Conservation (phyloP, 1,140 invertebrate species). For the Pantala flavescens region DNA sequence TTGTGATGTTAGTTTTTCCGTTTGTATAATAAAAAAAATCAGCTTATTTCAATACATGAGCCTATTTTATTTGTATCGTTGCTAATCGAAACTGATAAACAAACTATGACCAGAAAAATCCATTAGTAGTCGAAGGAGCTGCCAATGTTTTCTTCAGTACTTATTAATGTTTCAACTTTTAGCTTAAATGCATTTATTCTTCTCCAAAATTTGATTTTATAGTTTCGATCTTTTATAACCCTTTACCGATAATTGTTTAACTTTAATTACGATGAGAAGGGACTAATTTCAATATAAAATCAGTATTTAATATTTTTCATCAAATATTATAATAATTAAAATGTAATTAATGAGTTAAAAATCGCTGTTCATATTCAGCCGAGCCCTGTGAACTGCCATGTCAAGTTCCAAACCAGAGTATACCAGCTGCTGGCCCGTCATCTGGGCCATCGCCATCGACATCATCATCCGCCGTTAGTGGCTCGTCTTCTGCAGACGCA, state of each 20-base stretch:
- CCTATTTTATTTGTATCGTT: background rate
- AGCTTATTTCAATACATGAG: background rate
- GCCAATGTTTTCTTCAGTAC: background rate
- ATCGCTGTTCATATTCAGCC: slow-evolving; percentile 36
- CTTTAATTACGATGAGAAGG: no score
- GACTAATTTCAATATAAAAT: no score
- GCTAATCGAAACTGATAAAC: background rate
- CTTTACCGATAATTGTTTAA: no score
- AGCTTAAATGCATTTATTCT: no score
- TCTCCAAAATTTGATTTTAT: no score
- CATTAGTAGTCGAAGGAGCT: background rate
- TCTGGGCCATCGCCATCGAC: slow-evolving; percentile 12
- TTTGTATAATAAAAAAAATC: background rate
- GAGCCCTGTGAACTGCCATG: slow-evolving; percentile 60
- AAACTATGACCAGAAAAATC: background rate
- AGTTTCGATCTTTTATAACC: no score
- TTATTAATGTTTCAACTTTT: background rate
- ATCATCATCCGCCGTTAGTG: slow-evolving; percentile 18
- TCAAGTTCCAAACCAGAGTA: slow-evolving; percentile 48
- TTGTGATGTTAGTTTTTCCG: background rate
- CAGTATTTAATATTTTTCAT: no score
- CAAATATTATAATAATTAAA: background rate
- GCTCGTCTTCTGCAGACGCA: slow-evolving; percentile 16
- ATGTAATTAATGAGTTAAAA: background rate
- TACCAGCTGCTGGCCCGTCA: slow-evolving; percentile 34